These are phyloP conservation scores for Ariolimax columbianus DNA, from an alignment of 2,888 invertebrate genomes.

Conservation along the genomic window DNA sequence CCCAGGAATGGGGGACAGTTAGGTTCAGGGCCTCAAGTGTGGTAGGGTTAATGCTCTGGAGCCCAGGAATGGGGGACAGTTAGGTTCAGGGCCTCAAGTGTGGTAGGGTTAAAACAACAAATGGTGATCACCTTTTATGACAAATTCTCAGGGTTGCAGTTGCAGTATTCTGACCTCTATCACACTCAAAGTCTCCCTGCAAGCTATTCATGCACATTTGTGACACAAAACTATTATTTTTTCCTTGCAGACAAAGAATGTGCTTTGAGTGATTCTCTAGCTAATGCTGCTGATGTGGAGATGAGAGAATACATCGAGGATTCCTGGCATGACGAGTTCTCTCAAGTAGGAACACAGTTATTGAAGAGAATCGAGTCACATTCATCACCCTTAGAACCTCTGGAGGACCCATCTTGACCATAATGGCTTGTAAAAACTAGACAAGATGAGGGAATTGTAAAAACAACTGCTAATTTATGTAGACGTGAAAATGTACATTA, in stretches of 20 bases:
- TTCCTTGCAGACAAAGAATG: conserved; percentile 67
- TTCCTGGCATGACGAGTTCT: conserved; percentile 76
- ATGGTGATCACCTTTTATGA: too few species aligned
- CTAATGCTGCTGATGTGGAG: conserved; percentile 66
- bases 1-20: too few species aligned
- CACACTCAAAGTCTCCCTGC: too few species aligned
- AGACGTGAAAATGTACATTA: neutral
- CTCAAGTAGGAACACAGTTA: conserved; percentile 76
- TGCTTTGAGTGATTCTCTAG: conserved; percentile 61
- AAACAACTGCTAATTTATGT: neutral
- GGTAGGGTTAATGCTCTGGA: too few species aligned
- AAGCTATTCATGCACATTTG: neutral
- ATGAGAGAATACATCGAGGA: conserved; percentile 71
- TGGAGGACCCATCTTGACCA: conserved; percentile 63
- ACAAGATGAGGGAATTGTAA: neutral
- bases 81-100: too few species aligned
- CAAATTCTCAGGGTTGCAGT: too few species aligned
- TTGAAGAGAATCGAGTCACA: conserved; percentile 74
- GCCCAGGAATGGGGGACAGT: too few species aligned
- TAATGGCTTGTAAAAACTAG: neutral
- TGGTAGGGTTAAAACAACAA: too few species aligned
- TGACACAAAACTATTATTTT: neutral
- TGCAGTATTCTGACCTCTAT: too few species aligned
- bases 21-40: too few species aligned
- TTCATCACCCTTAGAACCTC: conserved; percentile 73